phyloP scores from a whole-genome alignment of 2,113 vertebrate species.

The Melanostigma gelatinosum region DNA sequence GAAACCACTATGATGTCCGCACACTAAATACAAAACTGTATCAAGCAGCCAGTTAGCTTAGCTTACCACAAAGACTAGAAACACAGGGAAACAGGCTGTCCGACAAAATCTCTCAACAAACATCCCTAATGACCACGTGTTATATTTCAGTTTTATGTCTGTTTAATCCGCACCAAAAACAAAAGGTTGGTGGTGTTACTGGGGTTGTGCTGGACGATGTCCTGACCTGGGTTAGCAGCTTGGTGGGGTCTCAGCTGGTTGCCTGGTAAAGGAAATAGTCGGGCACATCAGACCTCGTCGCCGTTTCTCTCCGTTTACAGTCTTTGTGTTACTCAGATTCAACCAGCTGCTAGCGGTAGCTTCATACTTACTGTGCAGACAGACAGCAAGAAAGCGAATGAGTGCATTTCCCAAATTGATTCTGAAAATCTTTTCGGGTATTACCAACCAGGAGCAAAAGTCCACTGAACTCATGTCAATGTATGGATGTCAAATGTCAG shows the following conservation, averaged over 20 bases:
- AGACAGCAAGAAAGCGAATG: not conserved
- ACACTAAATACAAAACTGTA: not conserved
- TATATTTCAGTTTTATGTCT: not conserved
- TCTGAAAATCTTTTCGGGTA: not conserved
- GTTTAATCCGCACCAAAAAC: no score
- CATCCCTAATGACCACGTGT: not conserved
- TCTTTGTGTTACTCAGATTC: not conserved
- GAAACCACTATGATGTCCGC: not conserved
- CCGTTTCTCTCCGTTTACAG: not conserved
- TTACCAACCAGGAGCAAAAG: not conserved
- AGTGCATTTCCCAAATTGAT: not conserved
- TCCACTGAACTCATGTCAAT: not conserved
- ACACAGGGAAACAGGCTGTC: not conserved
- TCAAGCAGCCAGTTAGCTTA: not conserved
- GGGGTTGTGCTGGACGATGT: not conserved
- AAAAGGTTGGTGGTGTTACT: not conserved
- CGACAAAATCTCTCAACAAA: not conserved
- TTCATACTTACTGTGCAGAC: not conserved
- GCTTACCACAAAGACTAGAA: not conserved
- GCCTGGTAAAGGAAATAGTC: not conserved
- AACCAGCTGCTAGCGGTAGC: not conserved
- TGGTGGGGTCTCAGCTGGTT: not conserved
- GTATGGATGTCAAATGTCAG: not conserved
- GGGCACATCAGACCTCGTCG: not conserved
- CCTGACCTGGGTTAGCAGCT: not conserved